Evolutionary conservation across 1,140 invertebrate species (phyloP), one percentile per base, ranked within the genome.

Genomic region (Sweltsa coloradensis): DNA sequence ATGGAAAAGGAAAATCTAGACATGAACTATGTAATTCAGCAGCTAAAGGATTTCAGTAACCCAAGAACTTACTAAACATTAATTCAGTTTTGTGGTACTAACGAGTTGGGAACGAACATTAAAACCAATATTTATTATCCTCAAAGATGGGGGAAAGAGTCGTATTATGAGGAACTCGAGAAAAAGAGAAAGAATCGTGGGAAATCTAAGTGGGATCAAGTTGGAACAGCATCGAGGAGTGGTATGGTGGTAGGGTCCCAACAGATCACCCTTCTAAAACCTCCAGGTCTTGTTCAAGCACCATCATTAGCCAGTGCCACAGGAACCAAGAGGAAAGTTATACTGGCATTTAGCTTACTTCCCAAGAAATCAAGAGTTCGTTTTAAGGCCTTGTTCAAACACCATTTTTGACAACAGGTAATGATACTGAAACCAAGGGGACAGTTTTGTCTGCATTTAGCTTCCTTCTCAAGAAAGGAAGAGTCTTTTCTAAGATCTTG

Each of bases 11-110:
- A 76, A 47, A 81, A 83, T 21, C 65, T 87, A 45, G 85, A 96
- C 61, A 87, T 95, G 81, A 96, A 94, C 66, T 74, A 74, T 49
- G 69, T 83, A 3, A 95, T 97, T 48, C 90, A 95, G 62, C 79
- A 83, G 47, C 78, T 85, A 51, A 97, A 96, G 66, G 85, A 87
- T 59, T 96, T 96, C 60, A 74, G 92, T 43, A 97, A 97, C 72
- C 93, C 92, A 27, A 93, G 90, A 58, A 97, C 97, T 62, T 97
- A 97, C 69, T 91, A 96, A 61, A 97, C 96, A 63, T 66, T 97
- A 0, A 92, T 97, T 56, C 82, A 90, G 52, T 92, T 85, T 70
- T 93, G 89, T 73, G 79, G 81, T 53, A 92, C 97, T 40, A 92
- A 97, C 70, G 92, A 96, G 68, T 73, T 94, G 56, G 92, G 92